These are phyloP conservation scores for Rosalia funebris DNA, from an alignment of 2,888 invertebrate species.

Conservation along the genomic window DNA sequence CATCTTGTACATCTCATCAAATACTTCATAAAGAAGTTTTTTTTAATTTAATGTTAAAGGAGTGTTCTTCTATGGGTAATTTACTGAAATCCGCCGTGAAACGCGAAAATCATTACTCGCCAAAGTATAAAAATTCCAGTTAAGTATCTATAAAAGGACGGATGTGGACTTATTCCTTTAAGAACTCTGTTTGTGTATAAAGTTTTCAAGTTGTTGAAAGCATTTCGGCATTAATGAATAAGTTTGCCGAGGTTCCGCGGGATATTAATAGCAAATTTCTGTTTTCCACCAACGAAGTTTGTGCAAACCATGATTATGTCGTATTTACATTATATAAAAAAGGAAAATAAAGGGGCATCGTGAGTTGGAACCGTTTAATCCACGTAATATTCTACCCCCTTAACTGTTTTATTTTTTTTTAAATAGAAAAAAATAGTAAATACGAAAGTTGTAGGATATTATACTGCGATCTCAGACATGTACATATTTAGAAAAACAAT, in stretches of 20 bases:
- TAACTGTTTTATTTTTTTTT: too few relatives aligned
- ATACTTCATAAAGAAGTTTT: too few relatives aligned
- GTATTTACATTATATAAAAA: slow-evolving; percentile 9
- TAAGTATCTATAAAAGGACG: slow-evolving; percentile 23
- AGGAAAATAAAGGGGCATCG: background rate
- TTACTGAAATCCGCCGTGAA: background rate
- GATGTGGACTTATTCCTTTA: slow-evolving; percentile 16
- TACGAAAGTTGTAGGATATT: too few relatives aligned
- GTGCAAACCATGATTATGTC: slow-evolving; percentile 23
- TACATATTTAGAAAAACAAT: too few relatives aligned
- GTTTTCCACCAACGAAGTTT: slow-evolving; percentile 30
- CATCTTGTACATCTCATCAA: too few relatives aligned
- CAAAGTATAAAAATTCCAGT: background rate
- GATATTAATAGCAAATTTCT: slow-evolving; percentile 37
- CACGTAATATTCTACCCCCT: too few relatives aligned
- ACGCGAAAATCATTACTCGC: slow-evolving; percentile 4
- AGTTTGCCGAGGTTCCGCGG: slow-evolving; percentile 30
- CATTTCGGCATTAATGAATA: slow-evolving; percentile 31
- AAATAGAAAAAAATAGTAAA: too few relatives aligned
- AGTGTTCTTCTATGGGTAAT: too few relatives aligned
- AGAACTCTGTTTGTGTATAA: slow-evolving; percentile 19
- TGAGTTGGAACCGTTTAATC: too few relatives aligned
- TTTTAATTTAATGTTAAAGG: too few relatives aligned
- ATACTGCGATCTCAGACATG: too few relatives aligned
- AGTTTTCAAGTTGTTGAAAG: slow-evolving; percentile 28